phyloP scores from a whole-genome alignment of 2,113 vertebrate genomes.

The Craseonycteris thonglongyai region DNA sequence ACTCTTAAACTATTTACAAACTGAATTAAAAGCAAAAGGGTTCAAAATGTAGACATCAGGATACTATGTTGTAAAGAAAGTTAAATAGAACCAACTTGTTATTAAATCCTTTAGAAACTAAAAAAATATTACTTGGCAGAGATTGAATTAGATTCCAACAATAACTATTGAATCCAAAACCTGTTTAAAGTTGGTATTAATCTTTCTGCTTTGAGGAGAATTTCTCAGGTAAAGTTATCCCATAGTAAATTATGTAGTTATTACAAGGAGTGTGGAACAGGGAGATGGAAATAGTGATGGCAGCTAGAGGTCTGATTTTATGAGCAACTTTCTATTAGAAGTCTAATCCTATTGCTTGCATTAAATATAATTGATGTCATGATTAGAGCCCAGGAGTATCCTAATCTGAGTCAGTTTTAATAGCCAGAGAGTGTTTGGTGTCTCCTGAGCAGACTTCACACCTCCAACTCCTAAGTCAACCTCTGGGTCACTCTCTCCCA shows the following conservation, averaged over 20 bases:
- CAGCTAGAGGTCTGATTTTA: neutral
- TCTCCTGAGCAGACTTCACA: neutral
- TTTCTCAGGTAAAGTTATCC: neutral
- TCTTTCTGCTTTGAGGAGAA: neutral
- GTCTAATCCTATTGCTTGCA: neutral
- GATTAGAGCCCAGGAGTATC: neutral
- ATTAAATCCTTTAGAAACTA: neutral
- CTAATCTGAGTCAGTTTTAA: neutral
- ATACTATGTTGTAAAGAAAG: neutral
- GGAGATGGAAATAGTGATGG: neutral
- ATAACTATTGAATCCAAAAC: neutral
- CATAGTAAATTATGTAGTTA: neutral
- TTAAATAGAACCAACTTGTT: neutral
- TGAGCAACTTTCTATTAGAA: neutral
- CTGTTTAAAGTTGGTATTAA: neutral
- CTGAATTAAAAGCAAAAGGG: neutral
- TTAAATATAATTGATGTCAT: neutral
- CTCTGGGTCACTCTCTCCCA: neutral
- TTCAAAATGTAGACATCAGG: neutral
- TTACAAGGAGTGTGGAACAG: neutral
- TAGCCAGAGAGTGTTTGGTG: neutral
- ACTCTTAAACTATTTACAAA: neutral
- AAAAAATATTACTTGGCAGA: neutral
- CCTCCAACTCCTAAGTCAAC: neutral
- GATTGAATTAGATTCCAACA: neutral